Evolutionary conservation across 1,140 invertebrate genomes (phyloP).

Genomic region (Drosophila pallidifrons): DNA sequence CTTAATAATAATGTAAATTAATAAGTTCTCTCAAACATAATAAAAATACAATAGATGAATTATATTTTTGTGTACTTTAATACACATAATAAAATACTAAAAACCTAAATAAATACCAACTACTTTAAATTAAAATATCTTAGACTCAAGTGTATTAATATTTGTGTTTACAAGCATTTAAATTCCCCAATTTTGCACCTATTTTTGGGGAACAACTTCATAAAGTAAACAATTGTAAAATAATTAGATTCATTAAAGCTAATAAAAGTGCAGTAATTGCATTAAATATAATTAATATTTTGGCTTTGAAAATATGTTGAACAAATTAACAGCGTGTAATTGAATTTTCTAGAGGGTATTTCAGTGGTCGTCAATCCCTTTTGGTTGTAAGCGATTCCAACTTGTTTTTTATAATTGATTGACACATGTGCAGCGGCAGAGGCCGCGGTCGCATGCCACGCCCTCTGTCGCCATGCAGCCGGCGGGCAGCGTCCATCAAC

Average conservation of each 20-base stretch:
- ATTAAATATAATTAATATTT: neutral
- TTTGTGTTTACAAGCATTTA: no score
- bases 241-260: neutral
- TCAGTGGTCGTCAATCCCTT: neutral
- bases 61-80: no score
- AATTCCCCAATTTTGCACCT: no score
- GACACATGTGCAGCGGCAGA: conserved; percentile 61
- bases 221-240: no score
- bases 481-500: conserved; percentile 37
- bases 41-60: no score
- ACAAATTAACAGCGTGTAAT: neutral
- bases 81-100: neutral
- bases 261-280: neutral
- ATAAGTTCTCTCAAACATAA: no score
- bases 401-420: conserved; percentile 71
- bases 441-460: conserved; percentile 29
- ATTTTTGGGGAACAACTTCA: no score
- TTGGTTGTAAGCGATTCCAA: neutral
- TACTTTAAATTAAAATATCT: neutral
- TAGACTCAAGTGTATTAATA: neutral
- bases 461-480: conserved; percentile 2
- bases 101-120: neutral
- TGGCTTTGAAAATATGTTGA: no score
- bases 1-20: no score
- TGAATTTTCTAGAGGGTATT: conserved; percentile 23